Conservation (phyloP, 2,113 vertebrate species). For the Ageneiosus marmoratus region DNA sequence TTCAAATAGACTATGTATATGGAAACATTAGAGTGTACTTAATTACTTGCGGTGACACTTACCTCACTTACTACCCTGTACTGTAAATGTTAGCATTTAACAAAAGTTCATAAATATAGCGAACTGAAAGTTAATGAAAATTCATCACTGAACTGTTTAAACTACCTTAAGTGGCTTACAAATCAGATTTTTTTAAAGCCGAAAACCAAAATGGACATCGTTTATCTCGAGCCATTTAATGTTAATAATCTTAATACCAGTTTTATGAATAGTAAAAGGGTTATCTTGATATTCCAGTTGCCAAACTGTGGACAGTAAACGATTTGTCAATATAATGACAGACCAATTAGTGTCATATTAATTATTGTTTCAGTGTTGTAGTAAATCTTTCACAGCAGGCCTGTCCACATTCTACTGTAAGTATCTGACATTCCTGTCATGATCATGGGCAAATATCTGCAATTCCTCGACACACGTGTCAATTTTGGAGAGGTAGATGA, state of each 20-base stretch:
- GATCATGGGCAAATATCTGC: background rate
- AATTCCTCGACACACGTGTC: background rate
- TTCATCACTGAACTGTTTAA: background rate
- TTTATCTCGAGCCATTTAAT: background rate
- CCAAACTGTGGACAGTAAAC: background rate
- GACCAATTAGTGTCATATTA: slow-evolving; percentile 1
- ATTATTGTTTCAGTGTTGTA: background rate
- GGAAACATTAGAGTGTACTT: background rate
- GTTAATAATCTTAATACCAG: background rate
- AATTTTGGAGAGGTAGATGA: background rate
- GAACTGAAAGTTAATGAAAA: too few species aligned
- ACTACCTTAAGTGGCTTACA: too few species aligned
- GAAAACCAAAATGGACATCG: background rate
- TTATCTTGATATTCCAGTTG: background rate
- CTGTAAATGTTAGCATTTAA: background rate
- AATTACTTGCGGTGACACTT: background rate
- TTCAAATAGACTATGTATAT: background rate
- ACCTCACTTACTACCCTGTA: background rate
- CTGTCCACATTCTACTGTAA: background rate
- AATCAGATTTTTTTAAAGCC: background rate
- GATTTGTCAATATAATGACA: slow-evolving; percentile 7
- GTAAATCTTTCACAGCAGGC: background rate
- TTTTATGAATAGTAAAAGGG: background rate
- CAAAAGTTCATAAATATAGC: background rate
- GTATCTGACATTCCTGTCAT: background rate